phyloP scores from a whole-genome alignment of 2,888 invertebrate genomes.

The Ormyrus thymus region DNA sequence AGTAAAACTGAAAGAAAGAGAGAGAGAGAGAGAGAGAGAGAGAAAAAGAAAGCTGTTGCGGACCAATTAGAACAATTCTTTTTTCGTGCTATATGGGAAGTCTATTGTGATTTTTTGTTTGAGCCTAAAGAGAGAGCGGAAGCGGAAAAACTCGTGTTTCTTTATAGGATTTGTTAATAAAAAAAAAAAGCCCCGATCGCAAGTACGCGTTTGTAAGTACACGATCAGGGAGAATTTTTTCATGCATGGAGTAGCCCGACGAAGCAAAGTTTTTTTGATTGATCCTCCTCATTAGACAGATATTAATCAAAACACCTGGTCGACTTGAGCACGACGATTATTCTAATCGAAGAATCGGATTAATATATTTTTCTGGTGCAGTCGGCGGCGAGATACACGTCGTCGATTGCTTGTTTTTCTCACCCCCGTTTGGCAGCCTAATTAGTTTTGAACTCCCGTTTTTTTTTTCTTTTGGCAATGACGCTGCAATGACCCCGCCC shows the following conservation, averaged over 20 bases:
- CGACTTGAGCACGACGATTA: constrained; percentile 7
- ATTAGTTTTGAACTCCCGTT: constrained; percentile 9
- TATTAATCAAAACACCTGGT: background rate
- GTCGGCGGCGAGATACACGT: constrained; percentile 33
- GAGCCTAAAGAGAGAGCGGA: constrained; percentile 42
- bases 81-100: constrained; percentile 27
- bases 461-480: constrained; percentile 35
- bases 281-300: constrained; percentile 6
- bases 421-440: constrained; percentile 24
- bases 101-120: constrained; percentile 26
- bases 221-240: constrained; percentile 24
- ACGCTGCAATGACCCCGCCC: constrained; percentile 16
- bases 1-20: constrained; percentile 14
- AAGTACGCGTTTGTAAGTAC: constrained; percentile 53
- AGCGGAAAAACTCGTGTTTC: constrained; percentile 21
- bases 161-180: constrained; percentile 38
- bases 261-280: constrained; percentile 22
- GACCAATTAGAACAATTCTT: constrained; percentile 50
- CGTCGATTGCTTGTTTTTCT: constrained; percentile 21
- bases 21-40: constrained; percentile 1
- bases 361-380: background rate
- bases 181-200: background rate
- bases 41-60: constrained; percentile 1
- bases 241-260: constrained; percentile 36
- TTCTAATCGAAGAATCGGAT: background rate